Base-by-base conservation (phyloP, 2,113 vertebrate species). In the Grammomys dolichurus region DNA sequence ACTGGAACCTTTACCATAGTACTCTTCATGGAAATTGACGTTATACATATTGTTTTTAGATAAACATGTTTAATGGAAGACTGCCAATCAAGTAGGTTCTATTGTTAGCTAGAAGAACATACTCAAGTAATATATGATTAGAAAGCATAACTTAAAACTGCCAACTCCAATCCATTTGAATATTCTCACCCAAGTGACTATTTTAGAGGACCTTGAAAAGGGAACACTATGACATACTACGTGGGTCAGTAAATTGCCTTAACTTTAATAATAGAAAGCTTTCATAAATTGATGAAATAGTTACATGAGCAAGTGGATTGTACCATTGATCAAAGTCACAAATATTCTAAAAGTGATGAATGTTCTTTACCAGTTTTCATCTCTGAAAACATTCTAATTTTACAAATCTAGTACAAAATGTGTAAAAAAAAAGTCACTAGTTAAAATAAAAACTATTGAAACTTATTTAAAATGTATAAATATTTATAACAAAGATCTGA, bases 311-410 rank as follows among this genome's bases (percentile, higher is more conserved):
- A 60, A 85, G 19, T 80, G 0, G 51, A 63, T 92, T 70, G 2
- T 54, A 40, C 65, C 76, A 82, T 28, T 93, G n/a, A 63, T 95
- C 65, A 96, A 95, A 92, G 84, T 89, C 11, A 89, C 20, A 97
- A 90, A 72, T 73, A 4, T 60, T 65, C 36, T 43, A 36, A 69
- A 22, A 72, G 54, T 31, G 10, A 40, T 2, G 36, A 67, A 4
- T 95, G 48, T 89, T 94, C 9, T 51, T 87, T 26, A 82, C 20
- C 7, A 95, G 90, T 12, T 93, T 90, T 54, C 1, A 92, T 26
- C 54, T 19, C 5, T 80, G 51, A 75, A 95, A 87, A 31, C 54
- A 90, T 88, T 31, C 17, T 81, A 72, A 92, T 94, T 86, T 88
- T 7, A 56, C 28, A 58, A 88, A 92, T 81, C 75, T 6, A 63